phyloP scores from a whole-genome alignment of 2,888 invertebrate species.

The Ophioninae sp. region DNA sequence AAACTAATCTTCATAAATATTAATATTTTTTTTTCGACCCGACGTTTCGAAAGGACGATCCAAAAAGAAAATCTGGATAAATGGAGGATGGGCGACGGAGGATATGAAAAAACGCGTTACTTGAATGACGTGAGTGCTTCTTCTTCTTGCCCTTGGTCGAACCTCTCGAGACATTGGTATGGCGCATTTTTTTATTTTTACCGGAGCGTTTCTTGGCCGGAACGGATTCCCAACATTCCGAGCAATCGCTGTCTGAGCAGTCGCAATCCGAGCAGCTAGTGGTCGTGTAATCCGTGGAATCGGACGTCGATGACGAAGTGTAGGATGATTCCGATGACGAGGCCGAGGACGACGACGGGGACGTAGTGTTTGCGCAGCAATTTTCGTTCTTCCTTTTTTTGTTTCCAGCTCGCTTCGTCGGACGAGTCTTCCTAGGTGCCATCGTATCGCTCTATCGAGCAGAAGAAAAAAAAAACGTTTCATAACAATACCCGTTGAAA shows the following conservation, averaged over 20 bases:
- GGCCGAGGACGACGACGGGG: conserved; percentile 31
- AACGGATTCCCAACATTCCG: conserved; percentile 44
- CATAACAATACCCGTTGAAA: neutral
- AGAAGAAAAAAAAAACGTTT: conserved; percentile 24
- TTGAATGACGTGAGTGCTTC: conserved; percentile 48
- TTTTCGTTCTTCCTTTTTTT: conserved; percentile 20
- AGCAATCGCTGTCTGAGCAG: conserved; percentile 48
- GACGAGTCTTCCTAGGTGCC: conserved; percentile 43
- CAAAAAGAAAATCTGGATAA: neutral
- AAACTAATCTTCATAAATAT: no score
- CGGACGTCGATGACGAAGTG: conserved; percentile 32
- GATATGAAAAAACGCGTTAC: conserved; percentile 36
- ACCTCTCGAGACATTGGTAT: conserved; percentile 23
- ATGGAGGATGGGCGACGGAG: neutral
- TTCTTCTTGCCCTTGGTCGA: conserved; percentile 49
- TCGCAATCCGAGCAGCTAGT: conserved; percentile 38
- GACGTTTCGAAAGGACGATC: neutral
- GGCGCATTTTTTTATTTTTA: conserved; percentile 47
- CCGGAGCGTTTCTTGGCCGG: conserved; percentile 42
- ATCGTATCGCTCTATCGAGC: conserved; percentile 26
- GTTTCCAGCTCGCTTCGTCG: conserved; percentile 15
- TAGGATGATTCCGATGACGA: conserved; percentile 47
- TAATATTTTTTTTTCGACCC: no score
- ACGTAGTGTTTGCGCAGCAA: conserved; percentile 47
- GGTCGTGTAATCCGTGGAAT: conserved; percentile 40